Conservation (phyloP, 2,888 invertebrate genomes). For the Strigamia crassipes region DNA sequence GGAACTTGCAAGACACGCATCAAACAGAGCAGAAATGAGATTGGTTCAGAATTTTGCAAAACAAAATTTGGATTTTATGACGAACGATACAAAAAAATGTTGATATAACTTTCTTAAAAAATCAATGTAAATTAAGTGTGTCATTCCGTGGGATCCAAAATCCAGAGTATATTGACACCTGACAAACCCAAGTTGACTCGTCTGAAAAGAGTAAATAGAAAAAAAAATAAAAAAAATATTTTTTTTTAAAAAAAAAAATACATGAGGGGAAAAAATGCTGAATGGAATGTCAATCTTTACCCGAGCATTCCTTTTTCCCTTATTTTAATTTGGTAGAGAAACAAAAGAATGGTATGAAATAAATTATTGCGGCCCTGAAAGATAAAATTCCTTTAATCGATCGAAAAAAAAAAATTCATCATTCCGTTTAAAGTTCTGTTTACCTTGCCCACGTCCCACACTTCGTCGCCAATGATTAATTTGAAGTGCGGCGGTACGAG, state of each 20-base stretch:
- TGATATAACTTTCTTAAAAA: no score
- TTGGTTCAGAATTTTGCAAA: background rate
- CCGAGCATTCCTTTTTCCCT: constrained; percentile 76
- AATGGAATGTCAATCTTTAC: constrained; percentile 53
- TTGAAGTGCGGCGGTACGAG: constrained; percentile 74
- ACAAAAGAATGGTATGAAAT: constrained; percentile 81
- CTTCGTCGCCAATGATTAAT: constrained; percentile 69
- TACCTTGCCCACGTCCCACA: constrained; percentile 71
- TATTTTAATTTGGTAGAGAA: constrained; percentile 74
- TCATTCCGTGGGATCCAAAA: constrained; percentile 53
- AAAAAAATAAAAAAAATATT: no score
- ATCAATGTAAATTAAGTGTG: background rate
- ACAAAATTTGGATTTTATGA: background rate
- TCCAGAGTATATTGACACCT: constrained; percentile 74
- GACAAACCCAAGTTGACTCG: constrained; percentile 76
- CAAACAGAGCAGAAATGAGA: constrained; percentile 24
- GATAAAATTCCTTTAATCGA: constrained; percentile 55
- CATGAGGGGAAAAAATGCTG: constrained; percentile 4
- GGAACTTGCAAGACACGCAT: background rate
- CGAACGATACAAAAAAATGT: no score
- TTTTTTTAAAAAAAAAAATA: background rate
- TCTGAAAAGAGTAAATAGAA: constrained; percentile 52
- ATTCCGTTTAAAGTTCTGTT: constrained; percentile 62
- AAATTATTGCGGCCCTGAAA: constrained; percentile 83
- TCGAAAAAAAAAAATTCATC: constrained; percentile 71